Base-by-base conservation (phyloP, 2,888 invertebrate genomes). In the Archips xylosteana region DNA sequence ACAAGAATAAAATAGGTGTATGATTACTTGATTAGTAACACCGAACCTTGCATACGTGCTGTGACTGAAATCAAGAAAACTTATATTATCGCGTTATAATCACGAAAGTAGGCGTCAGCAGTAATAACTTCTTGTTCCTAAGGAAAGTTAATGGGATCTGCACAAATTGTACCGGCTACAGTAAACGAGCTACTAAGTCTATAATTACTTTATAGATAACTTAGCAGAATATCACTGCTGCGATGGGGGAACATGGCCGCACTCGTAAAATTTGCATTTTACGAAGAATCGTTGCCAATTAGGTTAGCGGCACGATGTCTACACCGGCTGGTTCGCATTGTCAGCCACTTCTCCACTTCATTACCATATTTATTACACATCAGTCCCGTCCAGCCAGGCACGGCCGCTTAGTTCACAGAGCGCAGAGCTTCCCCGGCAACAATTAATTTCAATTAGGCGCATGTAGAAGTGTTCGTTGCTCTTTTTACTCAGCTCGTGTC, bases 191-290 rank as follows among this genome's bases (percentile, higher is more conserved):
- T 23, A 65, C 36, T 15, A 15, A 59, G 59, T 15, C 32, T 13
- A 67, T 59, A 59, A 15, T 32, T 57, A 68, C 15, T 63, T 36
- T 49, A 39, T n/a, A 64, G 45, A 57, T 63, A 62, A 67, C 49
- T 72, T 47, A 68, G 15, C 49, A 60, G 12, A 64, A 54, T 64
- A 60, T 61, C 74, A 68, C 63, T 62, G 74, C 60, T 60, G 75
- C 71, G 69, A 74, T 76, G 71, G 74, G 74, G 77, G 82, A 83
- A 83, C 82, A 84, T 81, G 76, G 79, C 76, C 81, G 82, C 83
- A 79, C 83, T 85, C 85, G 83, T 90, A 89, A 92, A 89, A 93
- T 92, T 92, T 84, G 85, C 91, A 92, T 92, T 89, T 89, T 80
- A 76, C 81, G 76, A 85, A 82, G 86, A 85, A 85, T 84, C 84